Evolutionary conservation across 2,113 vertebrate species (phyloP).

Genomic region (Perca fluviatilis): DNA sequence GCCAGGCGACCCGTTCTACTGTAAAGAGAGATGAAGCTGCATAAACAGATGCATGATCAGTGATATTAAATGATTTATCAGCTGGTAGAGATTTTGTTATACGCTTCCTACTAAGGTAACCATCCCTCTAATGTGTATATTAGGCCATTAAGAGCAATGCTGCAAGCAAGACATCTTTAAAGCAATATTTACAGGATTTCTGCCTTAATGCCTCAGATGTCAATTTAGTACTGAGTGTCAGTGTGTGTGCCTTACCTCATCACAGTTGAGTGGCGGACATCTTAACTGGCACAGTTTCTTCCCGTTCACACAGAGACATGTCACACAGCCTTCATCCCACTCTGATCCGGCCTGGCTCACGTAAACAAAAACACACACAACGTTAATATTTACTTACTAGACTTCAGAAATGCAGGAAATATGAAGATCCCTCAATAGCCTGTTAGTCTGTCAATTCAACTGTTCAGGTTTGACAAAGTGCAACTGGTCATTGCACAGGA

Average conservation of each 20-base stretch:
- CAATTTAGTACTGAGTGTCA: not conserved
- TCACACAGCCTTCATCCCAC: slow-evolving; percentile 77
- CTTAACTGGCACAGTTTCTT: slow-evolving; percentile 63
- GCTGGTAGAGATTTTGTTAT: not conserved
- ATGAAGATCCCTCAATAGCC: not conserved
- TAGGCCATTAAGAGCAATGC: not conserved
- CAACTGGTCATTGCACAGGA: not conserved
- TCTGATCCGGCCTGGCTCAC: slow-evolving; percentile 75
- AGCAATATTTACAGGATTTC: not conserved
- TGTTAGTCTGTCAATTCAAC: not conserved
- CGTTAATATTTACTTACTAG: not conserved
- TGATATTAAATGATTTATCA: not conserved
- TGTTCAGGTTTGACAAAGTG: slow-evolving; percentile 2
- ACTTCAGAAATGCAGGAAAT: not conserved
- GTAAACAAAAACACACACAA: slow-evolving; percentile 40
- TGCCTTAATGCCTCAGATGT: not conserved
- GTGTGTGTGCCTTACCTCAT: slow-evolving; percentile 69
- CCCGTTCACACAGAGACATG: slow-evolving; percentile 79
- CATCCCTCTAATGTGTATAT: not conserved
- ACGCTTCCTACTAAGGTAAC: not conserved
- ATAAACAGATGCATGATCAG: too few relatives aligned
- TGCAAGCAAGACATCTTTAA: not conserved
- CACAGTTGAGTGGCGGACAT: slow-evolving; percentile 70
- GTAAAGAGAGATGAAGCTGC: too few relatives aligned
- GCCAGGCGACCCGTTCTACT: too few relatives aligned